Evolutionary conservation across 2,797 vertebrate genomes (phyloP), one percentile per base, ranked within the genome.

Genomic region (Enteromius fasciolatus): DNA sequence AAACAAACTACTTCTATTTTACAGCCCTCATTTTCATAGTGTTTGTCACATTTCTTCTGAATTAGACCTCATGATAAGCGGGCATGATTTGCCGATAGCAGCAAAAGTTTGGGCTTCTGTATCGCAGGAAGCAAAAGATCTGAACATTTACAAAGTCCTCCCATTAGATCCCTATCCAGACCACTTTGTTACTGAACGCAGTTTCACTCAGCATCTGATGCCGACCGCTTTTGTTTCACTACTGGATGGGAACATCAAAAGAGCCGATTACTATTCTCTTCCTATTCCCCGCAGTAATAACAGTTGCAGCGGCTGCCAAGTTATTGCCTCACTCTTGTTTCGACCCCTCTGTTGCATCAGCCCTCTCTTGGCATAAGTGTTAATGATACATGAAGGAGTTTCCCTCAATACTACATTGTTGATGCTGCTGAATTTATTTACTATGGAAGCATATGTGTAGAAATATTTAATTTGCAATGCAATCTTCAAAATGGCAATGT

Each of bases 131-230:
- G 36, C 17, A 48, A 20, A 67, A 76, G 1, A 61, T 75, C 14
- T n/a, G 15, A 59, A 46, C 20, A 72, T 82, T 59, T 41, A 36
- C n/a, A 67, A 18, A 20, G n/a, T 31, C 66, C 63, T 41, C 39
- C 17, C 15, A 20, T 67, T 54, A 44, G 59, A 23, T 68, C 52
- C 77, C 82, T 92, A 18, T 89, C 90, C 89, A 92, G 78, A 57
- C 57, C 88, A 88, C 88, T 92, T 92, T 89, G 89, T 90, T 89
- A 90, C 89, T 89, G 85, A 92, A 91, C 92, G 87, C 87, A 88
- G 87, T 86, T 89, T 89, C 85, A 91, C 90, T 89, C 91, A 89
- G 90, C 82, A 68, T 80, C 75, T 46, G 31, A 78, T 69, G 68
- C 8, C 52, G 66, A 75, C 59, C 85, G 68, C 69, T 88, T 86